phyloP scores from a whole-genome alignment of 1,140 invertebrate species.

The Elysia chlorotica region DNA sequence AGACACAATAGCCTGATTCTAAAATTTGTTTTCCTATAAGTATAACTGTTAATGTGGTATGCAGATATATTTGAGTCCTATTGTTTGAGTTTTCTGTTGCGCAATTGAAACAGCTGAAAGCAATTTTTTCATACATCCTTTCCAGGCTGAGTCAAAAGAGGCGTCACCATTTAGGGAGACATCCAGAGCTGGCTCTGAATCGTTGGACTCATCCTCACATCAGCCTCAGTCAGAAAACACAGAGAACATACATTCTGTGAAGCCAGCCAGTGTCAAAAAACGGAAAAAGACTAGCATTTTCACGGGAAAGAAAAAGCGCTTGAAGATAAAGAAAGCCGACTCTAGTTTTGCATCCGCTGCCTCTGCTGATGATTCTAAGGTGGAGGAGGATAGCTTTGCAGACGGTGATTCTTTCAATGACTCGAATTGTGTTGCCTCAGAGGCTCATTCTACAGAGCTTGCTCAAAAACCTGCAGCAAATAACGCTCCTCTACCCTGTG shows the following conservation, averaged over 20 bases:
- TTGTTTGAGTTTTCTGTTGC: too few relatives aligned
- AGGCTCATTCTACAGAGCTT: too few relatives aligned
- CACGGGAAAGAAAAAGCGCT: slow-evolving; percentile 1
- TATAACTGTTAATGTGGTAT: too few relatives aligned
- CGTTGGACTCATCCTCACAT: too few relatives aligned
- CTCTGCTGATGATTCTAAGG: background rate
- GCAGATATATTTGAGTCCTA: too few relatives aligned
- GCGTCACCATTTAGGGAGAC: background rate
- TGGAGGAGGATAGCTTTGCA: background rate
- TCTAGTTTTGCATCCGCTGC: too few relatives aligned
- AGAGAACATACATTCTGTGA: slow-evolving; percentile 11
- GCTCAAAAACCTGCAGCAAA: too few relatives aligned
- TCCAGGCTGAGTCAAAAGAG: slow-evolving; percentile 16
- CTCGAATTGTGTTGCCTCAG: background rate
- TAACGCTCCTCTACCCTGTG: too few relatives aligned
- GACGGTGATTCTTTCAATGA: background rate
- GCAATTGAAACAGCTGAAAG: too few relatives aligned
- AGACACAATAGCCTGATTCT: too few relatives aligned
- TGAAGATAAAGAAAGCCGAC: too few relatives aligned
- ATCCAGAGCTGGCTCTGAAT: background rate
- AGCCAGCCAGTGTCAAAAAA: slow-evolving; percentile 3
- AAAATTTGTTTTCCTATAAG: too few relatives aligned
- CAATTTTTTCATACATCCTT: background rate
- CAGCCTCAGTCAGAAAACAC: background rate
- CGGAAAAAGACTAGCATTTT: background rate